Conservation (phyloP, 2,888 invertebrate species). For the Coremacera marginata region DNA sequence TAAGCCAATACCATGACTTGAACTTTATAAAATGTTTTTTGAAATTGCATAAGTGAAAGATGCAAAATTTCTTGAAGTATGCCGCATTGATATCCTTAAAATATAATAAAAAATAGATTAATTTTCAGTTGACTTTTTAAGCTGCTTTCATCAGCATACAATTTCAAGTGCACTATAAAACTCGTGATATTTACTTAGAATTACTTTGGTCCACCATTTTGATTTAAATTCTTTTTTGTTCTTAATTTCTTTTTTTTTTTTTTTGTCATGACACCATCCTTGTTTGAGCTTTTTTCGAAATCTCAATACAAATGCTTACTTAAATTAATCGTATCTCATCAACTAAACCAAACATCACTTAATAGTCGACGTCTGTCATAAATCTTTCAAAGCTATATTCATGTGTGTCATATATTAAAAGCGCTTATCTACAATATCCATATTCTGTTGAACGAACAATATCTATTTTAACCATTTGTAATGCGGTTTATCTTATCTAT, state of each 20-base stretch:
- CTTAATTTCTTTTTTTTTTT: neutral
- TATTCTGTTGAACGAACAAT: constrained; percentile 3
- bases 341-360: neutral
- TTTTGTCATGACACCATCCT: constrained; percentile 8
- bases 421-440: neutral
- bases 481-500: constrained; percentile 3
- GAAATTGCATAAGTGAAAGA: too few relatives aligned
- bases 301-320: neutral
- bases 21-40: too few relatives aligned
- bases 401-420: neutral
- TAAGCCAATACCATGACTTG: too few relatives aligned
- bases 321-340: neutral
- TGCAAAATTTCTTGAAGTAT: too few relatives aligned
- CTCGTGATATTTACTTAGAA: too few relatives aligned
- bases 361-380: constrained; percentile 11
- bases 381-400: constrained; percentile 20
- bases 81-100: too few relatives aligned
- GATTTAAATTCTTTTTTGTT: neutral
- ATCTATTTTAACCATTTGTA: constrained; percentile 3
- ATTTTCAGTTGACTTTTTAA: too few relatives aligned
- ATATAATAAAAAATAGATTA: too few relatives aligned
- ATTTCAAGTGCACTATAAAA: too few relatives aligned
- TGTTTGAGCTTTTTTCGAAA: neutral
- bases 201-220: neutral
- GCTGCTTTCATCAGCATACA: too few relatives aligned